A percentile compares a stretch with the other conserved stretches of the same genome.
phyloP scores from a whole-genome alignment of 2,888 invertebrate species.

The Pristionchus arcanus region DNA sequence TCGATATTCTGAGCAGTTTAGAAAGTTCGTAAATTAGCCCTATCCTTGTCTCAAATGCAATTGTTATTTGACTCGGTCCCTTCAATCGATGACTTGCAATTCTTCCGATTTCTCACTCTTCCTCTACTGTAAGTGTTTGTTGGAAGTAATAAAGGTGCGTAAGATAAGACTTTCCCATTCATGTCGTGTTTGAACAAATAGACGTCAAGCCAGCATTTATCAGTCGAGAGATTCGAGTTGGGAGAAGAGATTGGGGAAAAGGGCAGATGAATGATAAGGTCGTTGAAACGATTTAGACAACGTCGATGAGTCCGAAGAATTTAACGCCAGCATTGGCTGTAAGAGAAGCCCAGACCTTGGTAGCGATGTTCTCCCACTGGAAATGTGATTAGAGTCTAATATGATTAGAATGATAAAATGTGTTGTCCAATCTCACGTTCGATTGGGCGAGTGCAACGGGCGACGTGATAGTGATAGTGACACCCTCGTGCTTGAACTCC shows the following conservation, averaged over 20 bases:
- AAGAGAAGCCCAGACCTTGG: not conserved
- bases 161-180: not conserved
- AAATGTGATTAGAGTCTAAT: no score
- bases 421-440: not conserved
- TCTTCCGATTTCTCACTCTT: not conserved
- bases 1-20: not conserved
- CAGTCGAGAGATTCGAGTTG: not conserved
- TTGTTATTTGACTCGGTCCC: not conserved
- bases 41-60: not conserved
- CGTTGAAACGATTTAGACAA: not conserved
- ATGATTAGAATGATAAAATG: no score
- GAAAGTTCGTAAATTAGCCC: not conserved
- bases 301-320: slow-evolving; percentile 30
- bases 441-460: slow-evolving; percentile 28
- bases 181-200: not conserved
- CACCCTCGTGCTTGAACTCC: no score
- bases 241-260: not conserved
- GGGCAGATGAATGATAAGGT: slow-evolving; percentile 12
- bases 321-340: not conserved
- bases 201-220: not conserved
- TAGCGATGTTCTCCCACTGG: slow-evolving; percentile 39
- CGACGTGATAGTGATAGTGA: not conserved
- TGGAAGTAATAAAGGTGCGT: not conserved
- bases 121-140: not conserved
- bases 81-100: not conserved